Percentiles rank a stretch among this genome's conserved stretches.
Conservation (phyloP, 1,140 invertebrate genomes). For the Scaptodrosophila lebanonensis region DNA sequence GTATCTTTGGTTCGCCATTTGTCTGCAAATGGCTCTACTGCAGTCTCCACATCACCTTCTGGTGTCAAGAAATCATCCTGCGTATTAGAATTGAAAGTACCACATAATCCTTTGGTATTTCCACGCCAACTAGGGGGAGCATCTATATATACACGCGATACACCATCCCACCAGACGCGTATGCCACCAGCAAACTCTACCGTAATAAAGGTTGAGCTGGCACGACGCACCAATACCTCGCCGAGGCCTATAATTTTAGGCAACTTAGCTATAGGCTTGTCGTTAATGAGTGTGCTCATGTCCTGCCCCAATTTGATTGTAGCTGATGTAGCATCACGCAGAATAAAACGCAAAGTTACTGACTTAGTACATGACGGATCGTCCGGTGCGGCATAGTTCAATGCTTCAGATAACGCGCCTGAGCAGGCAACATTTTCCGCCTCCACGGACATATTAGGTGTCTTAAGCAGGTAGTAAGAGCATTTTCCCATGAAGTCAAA, state of each 20-base stretch:
- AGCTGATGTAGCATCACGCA: slow-evolving; percentile 75
- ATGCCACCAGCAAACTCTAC: slow-evolving; percentile 87
- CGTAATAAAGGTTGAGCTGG: slow-evolving; percentile 86
- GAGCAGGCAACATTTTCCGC: slow-evolving; percentile 90
- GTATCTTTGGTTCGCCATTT: slow-evolving; percentile 90
- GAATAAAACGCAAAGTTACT: slow-evolving; percentile 81
- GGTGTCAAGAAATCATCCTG: slow-evolving; percentile 93
- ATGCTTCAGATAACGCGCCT: slow-evolving; percentile 85
- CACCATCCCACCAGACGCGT: slow-evolving; percentile 90
- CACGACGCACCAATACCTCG: slow-evolving; percentile 81
- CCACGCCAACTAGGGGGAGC: slow-evolving; percentile 85
- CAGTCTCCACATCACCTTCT: slow-evolving; percentile 88
- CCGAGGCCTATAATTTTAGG: slow-evolving; percentile 81
- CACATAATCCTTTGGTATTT: slow-evolving; percentile 88
- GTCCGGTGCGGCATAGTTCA: slow-evolving; percentile 81
- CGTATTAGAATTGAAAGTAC: slow-evolving; percentile 91
- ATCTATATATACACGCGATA: slow-evolving; percentile 88
- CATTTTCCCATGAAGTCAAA: slow-evolving; percentile 95
- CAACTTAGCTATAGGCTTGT: slow-evolving; percentile 82
- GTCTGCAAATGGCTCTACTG: slow-evolving; percentile 87
- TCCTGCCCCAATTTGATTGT: slow-evolving; percentile 85
- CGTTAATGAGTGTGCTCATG: slow-evolving; percentile 83
- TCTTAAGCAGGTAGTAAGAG: slow-evolving; percentile 87
- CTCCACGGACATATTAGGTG: slow-evolving; percentile 83
- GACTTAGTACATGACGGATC: slow-evolving; percentile 90